Evolutionary conservation across 2,797 vertebrate genomes (phyloP).

Genomic region (Sternarchorhynchus goeldii): DNA sequence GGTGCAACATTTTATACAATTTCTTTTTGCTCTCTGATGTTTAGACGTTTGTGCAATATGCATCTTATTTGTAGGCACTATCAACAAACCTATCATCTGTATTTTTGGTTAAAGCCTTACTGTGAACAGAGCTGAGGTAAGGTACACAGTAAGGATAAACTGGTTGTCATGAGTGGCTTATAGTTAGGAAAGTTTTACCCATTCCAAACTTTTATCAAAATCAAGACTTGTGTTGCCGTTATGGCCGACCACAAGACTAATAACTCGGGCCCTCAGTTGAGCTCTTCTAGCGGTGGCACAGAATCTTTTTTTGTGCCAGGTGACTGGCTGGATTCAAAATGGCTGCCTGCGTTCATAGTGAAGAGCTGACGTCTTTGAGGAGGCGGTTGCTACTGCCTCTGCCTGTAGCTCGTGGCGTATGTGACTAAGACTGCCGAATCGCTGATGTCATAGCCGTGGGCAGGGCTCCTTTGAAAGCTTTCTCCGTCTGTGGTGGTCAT

Average conservation of each 20-base stretch:
- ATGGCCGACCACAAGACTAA: not conserved
- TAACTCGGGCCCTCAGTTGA: slow-evolving; percentile 19
- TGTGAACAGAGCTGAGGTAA: not conserved
- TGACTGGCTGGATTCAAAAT: slow-evolving; percentile 61
- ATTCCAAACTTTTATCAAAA: slow-evolving; percentile 24
- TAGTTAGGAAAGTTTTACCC: slow-evolving; percentile 10
- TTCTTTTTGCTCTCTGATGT: not conserved
- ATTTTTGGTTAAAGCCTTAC: not conserved
- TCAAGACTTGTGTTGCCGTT: not conserved
- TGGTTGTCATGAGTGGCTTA: not conserved
- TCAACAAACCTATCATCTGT: not conserved
- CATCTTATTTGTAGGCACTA: no score
- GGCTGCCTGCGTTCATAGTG: slow-evolving; percentile 57
- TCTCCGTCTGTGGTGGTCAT: slow-evolving; percentile 53
- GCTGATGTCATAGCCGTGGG: slow-evolving; percentile 66
- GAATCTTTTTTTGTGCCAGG: slow-evolving; percentile 55
- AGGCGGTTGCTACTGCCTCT: slow-evolving; percentile 58
- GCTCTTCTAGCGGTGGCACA: slow-evolving; percentile 37
- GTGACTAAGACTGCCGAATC: slow-evolving; percentile 61
- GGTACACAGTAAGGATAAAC: not conserved
- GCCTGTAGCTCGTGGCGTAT: slow-evolving; percentile 52
- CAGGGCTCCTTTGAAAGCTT: slow-evolving; percentile 56
- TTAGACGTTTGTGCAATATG: not conserved
- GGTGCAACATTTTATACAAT: not conserved
- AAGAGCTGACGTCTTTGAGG: slow-evolving; percentile 59